Conservation (phyloP, 2,113 vertebrate species). For the Ancistrus triradiatus region DNA sequence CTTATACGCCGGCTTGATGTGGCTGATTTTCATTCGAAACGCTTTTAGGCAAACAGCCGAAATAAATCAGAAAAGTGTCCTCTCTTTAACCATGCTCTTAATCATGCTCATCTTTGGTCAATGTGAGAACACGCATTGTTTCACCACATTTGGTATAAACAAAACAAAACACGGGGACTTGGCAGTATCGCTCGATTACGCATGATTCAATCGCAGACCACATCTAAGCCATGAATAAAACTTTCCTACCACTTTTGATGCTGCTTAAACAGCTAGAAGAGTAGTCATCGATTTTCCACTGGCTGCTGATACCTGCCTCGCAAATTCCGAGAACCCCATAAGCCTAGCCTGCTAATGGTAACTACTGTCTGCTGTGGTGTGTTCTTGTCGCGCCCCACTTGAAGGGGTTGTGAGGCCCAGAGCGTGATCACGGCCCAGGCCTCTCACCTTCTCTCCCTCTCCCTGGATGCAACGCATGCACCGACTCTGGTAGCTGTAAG, state of each 20-base stretch:
- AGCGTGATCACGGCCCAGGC: conserved; percentile 56
- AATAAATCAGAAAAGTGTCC: too few relatives aligned
- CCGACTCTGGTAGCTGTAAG: conserved; percentile 45
- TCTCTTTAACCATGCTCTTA: too few relatives aligned
- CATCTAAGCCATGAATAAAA: conserved; percentile 4
- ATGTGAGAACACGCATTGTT: conserved; percentile 5
- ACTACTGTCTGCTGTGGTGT: conserved; percentile 56
- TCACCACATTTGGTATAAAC: conserved; percentile 10
- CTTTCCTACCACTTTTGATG: conserved; percentile 1
- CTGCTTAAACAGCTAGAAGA: background rate
- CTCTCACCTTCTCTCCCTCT: conserved; percentile 44
- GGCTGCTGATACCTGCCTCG: conserved; percentile 23
- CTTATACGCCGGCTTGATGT: conserved; percentile 1
- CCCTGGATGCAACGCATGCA: conserved; percentile 36
- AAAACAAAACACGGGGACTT: conserved; percentile 5
- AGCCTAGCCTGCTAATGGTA: conserved; percentile 61
- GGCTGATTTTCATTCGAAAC: conserved; percentile 1
- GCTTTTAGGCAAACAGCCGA: background rate
- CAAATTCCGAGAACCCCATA: conserved; percentile 57
- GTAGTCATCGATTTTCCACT: conserved; percentile 8
- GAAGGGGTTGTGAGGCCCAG: conserved; percentile 62
- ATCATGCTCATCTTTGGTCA: conserved; percentile 36
- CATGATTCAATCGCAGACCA: conserved; percentile 1
- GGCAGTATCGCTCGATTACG: background rate
- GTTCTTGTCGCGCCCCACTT: conserved; percentile 46